Base-by-base conservation (phyloP, 1,140 invertebrate species). In the Lepidurus packardi region DNA sequence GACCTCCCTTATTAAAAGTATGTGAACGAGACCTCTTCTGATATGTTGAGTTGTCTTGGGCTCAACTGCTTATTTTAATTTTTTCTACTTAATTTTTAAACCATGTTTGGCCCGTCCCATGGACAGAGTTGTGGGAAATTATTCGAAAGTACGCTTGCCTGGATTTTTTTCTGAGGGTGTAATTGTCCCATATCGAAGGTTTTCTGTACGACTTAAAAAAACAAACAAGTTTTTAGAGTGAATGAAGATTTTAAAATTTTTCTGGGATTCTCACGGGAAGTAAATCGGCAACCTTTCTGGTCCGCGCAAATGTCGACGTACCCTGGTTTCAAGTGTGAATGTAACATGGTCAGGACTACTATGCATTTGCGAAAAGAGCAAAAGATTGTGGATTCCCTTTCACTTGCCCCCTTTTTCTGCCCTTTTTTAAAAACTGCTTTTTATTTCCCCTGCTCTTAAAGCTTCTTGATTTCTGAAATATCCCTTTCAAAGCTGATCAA, bases 311-410 rank as follows among this genome's bases (percentile, higher is more conserved):
- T 47, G 45, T 47, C 10, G 45, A 11, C 45, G 45, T 65, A 65
- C 8, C 16, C 53, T 65, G 53, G 53, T n/a, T 65, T 65, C 21
- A 9, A 65, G 53, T 65, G 53, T 21, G 53, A 65, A 21, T 65
- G 53, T n/a, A 65, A 65, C 21, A 21, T 65, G 53, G 53, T 65
- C 53, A 65, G 53, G 53, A 65, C 53, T 65, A 65, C 53, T 65
- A 65, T 65, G 53, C 53, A 65, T 65, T 65, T 65, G 53, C 53
- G 53, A 65, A 65, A 65, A 65, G 53, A 65, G 53, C 53, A 65
- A 65, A 47, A 65, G 53, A 65, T 65, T 9, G 21, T 65, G 53
- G 53, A 13, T 16, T n/a, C 13, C 53, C 21, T 65, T 65, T 65
- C 21, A n/a, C 16, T 65, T 65, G 16, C 53, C 53, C 21, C 16